Conservation (phyloP, 1,140 invertebrate genomes). For the Philotrypesis tridentata region DNA sequence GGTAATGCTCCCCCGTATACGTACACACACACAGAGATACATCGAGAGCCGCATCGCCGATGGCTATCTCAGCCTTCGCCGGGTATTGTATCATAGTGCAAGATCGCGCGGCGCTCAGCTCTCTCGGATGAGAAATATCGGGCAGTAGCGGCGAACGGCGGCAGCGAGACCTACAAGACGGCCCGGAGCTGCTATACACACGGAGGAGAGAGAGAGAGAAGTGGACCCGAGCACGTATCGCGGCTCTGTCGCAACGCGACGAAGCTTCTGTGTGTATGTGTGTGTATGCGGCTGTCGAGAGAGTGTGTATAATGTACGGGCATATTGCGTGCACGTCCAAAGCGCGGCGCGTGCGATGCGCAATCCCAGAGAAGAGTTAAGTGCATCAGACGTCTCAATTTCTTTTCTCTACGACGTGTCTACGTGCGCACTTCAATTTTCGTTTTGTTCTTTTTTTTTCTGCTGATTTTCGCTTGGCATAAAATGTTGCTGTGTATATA, state of each 20-base stretch:
- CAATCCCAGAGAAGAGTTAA: background rate
- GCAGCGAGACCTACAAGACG: background rate
- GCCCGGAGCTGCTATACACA: no score
- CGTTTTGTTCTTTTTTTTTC: no score
- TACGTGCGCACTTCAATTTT: no score
- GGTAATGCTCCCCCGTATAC: background rate
- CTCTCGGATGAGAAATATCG: constrained; percentile 4
- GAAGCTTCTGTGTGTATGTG: background rate
- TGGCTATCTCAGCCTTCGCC: background rate
- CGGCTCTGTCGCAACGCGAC: background rate
- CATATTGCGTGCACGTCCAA: background rate
- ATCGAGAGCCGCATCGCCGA: background rate
- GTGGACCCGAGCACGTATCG: background rate
- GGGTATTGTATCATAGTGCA: constrained; percentile 20
- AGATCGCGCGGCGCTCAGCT: background rate
- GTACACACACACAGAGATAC: no score
- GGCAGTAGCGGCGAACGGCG: background rate
- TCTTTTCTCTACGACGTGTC: background rate
- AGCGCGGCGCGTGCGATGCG: background rate
- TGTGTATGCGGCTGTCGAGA: no score
- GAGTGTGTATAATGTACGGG: no score
- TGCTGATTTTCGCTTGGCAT: no score
- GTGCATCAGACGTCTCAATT: background rate
- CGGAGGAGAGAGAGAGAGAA: background rate
- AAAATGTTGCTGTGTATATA: no score